Percentiles rank a stretch among this genome's conserved stretches.
Conservation (phyloP, 2,113 vertebrate species). For the Microtus oregoni region DNA sequence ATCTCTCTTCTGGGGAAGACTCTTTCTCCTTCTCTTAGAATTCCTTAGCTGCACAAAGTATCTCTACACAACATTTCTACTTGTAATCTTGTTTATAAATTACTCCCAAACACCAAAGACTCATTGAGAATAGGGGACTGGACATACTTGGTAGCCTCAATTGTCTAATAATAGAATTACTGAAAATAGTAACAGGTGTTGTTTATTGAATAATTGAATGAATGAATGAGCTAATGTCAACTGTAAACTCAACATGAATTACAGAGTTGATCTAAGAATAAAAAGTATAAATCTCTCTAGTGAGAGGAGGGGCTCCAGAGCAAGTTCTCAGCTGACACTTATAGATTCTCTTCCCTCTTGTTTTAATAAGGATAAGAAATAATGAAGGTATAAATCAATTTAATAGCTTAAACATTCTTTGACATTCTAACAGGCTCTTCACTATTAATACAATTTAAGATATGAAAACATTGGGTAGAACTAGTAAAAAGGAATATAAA, state of each 20-base stretch:
- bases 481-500: conserved; percentile 61
- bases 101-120: neutral
- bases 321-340: neutral
- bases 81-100: neutral
- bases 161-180: neutral
- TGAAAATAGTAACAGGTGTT: neutral
- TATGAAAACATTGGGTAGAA: conserved; percentile 68
- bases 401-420: conserved; percentile 56
- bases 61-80: neutral
- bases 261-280: neutral
- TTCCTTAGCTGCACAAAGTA: neutral
- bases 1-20: neutral
- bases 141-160: neutral
- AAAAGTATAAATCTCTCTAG: neutral
- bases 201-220: neutral
- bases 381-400: conserved; percentile 55
- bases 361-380: conserved; percentile 49
- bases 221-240: neutral
- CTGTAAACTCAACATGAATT: neutral
- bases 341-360: neutral
- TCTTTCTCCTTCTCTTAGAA: neutral
- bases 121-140: neutral
- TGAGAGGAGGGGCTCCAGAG: neutral
- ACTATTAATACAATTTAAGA: conserved; percentile 46
- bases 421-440: conserved; percentile 11